A percentile compares a stretch with the other conserved stretches of the same genome.
phyloP scores from a whole-genome alignment of 2,113 vertebrate genomes.

The Mustela lutreola region DNA sequence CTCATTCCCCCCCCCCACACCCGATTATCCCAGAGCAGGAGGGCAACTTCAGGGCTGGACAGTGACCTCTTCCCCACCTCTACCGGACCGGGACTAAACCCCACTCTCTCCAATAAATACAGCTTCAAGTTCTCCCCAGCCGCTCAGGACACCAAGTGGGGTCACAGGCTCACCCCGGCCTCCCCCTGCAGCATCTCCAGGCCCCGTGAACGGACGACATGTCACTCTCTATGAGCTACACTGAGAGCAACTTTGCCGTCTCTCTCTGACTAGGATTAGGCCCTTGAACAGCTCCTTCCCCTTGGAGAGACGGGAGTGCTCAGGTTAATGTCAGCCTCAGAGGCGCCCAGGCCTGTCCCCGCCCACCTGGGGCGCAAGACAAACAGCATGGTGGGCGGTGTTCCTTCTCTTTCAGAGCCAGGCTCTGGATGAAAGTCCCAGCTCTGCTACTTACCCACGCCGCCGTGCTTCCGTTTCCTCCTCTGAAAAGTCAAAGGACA shows the following conservation, averaged over 20 bases:
- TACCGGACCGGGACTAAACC: neutral
- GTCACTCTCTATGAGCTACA: neutral
- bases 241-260: neutral
- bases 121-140: neutral
- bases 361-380: neutral
- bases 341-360: neutral
- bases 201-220: neutral
- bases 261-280: neutral
- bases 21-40: neutral
- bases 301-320: neutral
- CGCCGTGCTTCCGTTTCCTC: neutral
- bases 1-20: rapidly evolving
- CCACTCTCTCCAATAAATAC: neutral
- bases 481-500: neutral
- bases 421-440: neutral
- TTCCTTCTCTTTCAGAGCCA: neutral
- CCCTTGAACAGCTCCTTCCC: neutral
- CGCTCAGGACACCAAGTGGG: too few species aligned
- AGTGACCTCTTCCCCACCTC: rapidly evolving
- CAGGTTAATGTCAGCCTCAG: rapidly evolving
- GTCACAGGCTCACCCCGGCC: neutral
- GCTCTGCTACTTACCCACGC: neutral
- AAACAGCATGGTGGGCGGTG: rapidly evolving
- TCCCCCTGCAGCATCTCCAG: neutral
- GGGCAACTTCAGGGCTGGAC: neutral